Evolutionary conservation across 2,113 vertebrate genomes (phyloP).

Genomic region (Helogale parvula): DNA sequence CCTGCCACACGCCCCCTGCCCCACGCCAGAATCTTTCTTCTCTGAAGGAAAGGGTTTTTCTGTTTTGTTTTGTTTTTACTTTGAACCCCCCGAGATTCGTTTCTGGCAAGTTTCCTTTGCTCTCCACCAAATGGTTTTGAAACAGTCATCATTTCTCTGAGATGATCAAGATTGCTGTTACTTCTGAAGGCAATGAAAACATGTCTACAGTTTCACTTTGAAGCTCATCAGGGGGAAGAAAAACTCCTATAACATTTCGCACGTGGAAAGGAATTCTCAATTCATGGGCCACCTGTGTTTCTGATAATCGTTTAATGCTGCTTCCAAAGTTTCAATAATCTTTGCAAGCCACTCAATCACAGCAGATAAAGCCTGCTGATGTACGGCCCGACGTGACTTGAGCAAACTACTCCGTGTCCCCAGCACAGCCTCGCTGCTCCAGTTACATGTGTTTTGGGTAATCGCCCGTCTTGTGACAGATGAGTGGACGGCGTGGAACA

Average conservation of each 20-base stretch:
- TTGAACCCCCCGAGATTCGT: slow-evolving; percentile 17
- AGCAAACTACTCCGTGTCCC: neutral
- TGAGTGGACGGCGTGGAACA: neutral
- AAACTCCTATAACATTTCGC: slow-evolving; percentile 9
- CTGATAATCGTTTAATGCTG: neutral
- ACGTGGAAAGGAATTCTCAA: neutral
- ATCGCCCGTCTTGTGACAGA: slow-evolving; percentile 37
- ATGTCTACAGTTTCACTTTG: slow-evolving; percentile 56
- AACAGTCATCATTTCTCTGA: slow-evolving; percentile 58
- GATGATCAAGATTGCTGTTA: slow-evolving; percentile 30
- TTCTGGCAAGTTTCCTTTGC: slow-evolving; percentile 39
- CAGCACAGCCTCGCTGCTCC: rapidly evolving
- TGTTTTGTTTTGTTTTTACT: slow-evolving; percentile 49
- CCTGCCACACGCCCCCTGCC: neutral
- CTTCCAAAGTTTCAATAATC: slow-evolving; percentile 34
- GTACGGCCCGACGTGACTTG: neutral
- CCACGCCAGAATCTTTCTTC: neutral
- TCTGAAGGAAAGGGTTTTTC: neutral
- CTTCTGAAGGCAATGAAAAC: slow-evolving; percentile 59
- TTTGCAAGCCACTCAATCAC: neutral
- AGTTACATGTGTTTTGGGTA: neutral
- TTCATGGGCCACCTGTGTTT: slow-evolving; percentile 57
- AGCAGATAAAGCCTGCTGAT: neutral
- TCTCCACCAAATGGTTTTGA: slow-evolving; percentile 42
- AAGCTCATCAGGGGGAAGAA: slow-evolving; percentile 22